Base-by-base conservation (phyloP, 2,888 invertebrate genomes). In the Psylliodes chrysocephalus region DNA sequence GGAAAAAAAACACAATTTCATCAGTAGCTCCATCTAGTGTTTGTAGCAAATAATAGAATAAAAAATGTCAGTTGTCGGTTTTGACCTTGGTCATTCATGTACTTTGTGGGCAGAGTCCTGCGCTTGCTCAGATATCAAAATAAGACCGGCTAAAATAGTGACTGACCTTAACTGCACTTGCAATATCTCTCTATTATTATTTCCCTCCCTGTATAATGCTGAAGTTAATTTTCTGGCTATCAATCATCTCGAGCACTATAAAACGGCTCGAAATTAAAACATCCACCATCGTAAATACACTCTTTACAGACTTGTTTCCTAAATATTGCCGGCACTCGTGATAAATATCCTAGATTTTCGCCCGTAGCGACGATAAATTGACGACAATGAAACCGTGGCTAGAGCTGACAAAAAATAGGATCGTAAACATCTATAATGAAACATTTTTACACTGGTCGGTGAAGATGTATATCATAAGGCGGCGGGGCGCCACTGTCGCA, bases 401-500 rank as follows among this genome's bases (percentile, higher is more conserved):
- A 35, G 54, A 59, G 52, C 42, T 22, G 47, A 22, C 22, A 63
- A 65, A 64, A 63, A 64, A 59, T 59, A 51, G 25, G 19, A 64
- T 63, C 54, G 54, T 57, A 63, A 64, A 65, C 64, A 67, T 66
- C 61, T 59, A 60, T 62, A 63, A 67, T 60, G 64, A 55, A 46
- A 17, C 64, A 56, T 69, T 69, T 62, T 66, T 62, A 59, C 33
- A 55, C 57, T 47, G 55, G 49, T 60, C 52, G 30, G 46, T 47
- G 53, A 53, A 61, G 63, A 57, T 62, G 62, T 69, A 64, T 64
- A 67, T 64, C 65, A 62, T 53, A 70, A 63, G 69, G 33, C 73
- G 42, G 69, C 71, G 63, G 74, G 74, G 64, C 56, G 68, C 69
- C 72, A 63, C 60, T 70, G 72, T 72, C 72, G 70, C 68, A 53